Base-by-base conservation (phyloP, 1,140 invertebrate species). In the Leptinotarsa undecemlineata region DNA sequence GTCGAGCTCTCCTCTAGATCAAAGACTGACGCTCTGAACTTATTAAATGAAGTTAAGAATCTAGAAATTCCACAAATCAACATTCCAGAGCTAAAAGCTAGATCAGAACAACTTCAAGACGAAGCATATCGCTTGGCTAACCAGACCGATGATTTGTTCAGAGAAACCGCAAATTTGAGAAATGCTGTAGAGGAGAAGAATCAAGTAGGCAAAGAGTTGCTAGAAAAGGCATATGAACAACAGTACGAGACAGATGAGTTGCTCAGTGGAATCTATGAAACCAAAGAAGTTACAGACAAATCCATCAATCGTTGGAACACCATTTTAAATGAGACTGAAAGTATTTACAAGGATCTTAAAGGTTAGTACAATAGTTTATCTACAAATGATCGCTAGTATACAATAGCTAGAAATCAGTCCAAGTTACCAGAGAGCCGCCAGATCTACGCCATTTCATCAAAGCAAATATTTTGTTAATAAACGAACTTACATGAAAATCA, bases 241-340 rank as follows among this genome's bases (percentile, higher is more conserved):
- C 90, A 92, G 79, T 88, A 91, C 79, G 85, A 85, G n/a, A 89
- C 90, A 2, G 91, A 92, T 80, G 90, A 91, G 75, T 84, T 92
- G 63, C 80, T 94, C 23, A 88, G 89, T 5, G 91, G 94, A 76
- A 89, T 91, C 19, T 90, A 94, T 80, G 84, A 86, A 13, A 91
- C 95, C 0, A 88, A 92, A 48, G 90, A 88, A 1, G 90, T 90
- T 81, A 96, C 96, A 0, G 90, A 91, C 72, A 89, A 94, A 68
- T 95, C 96, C 23, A 92, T 97, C 0, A 88, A 92, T 76, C 88
- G 92, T 63, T 95, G 95, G 17, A 94, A 97, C 79, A 91, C 92
- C 76, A 97, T 94, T 0, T 87, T 98, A 0, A 90, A 92, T 79
- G 94, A 97, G 84, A 96, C 96, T 3, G 91, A 95, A 78, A 90